Evolutionary conservation across 2,113 vertebrate genomes (phyloP).

Genomic region (Rattus rattus): DNA sequence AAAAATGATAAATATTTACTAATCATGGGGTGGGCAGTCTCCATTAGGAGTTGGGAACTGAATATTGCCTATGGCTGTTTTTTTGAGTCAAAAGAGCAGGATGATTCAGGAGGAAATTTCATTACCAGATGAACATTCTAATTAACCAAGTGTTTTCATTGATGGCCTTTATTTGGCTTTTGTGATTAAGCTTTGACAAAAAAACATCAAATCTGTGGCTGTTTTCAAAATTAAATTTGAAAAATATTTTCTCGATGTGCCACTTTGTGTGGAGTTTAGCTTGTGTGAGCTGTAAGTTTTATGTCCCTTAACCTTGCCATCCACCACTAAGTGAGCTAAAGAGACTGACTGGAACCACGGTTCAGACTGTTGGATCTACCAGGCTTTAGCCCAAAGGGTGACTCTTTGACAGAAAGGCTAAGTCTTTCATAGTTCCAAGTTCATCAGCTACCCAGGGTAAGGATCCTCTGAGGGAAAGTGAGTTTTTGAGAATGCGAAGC

Average conservation of each 20-base stretch:
- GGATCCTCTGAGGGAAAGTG: slow-evolving; percentile 38
- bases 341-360: not conserved
- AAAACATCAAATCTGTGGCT: not conserved
- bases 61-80: not conserved
- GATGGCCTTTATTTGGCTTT: slow-evolving; percentile 42
- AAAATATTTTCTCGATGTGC: slow-evolving; percentile 27
- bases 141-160: slow-evolving; percentile 52
- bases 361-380: not conserved
- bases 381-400: not conserved
- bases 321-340: not conserved
- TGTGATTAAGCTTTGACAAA: slow-evolving; percentile 11
- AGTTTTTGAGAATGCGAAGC: slow-evolving; percentile 39
- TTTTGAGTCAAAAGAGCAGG: not conserved
- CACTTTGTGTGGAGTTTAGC: not conserved
- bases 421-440: not conserved
- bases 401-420: not conserved
- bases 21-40: not conserved
- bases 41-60: not conserved
- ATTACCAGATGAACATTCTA: slow-evolving; percentile 48
- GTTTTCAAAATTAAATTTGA: slow-evolving; percentile 19
- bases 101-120: not conserved
- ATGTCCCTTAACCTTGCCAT: not conserved
- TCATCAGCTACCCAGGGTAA: not conserved
- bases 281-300: not conserved
- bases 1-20: not conserved